Percentiles rank a stretch among this genome's conserved stretches.
phyloP scores from a whole-genome alignment of 2,113 vertebrate genomes.

The Mesitornis unicolor region DNA sequence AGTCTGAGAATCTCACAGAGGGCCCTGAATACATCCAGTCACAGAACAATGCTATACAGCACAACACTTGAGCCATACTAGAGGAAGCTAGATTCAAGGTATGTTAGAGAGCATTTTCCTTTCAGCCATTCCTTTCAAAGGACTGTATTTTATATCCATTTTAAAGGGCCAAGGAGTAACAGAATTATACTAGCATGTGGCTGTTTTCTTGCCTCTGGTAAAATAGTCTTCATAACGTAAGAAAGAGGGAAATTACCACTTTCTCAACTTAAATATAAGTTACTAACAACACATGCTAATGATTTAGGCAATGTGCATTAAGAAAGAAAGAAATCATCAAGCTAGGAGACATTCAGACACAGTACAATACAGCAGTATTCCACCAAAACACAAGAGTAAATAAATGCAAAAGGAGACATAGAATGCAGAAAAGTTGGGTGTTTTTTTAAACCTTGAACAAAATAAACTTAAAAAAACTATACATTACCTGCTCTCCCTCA shows the following conservation, averaged over 20 bases:
- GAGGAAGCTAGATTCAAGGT: not conserved
- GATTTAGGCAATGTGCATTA: not conserved
- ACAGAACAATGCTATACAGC: not conserved
- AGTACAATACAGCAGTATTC: not conserved
- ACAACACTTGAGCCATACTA: not conserved
- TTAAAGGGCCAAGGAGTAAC: not conserved
- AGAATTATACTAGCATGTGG: not conserved
- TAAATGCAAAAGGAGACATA: not conserved
- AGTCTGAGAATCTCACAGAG: not conserved
- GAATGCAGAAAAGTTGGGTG: not conserved
- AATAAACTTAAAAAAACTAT: not conserved
- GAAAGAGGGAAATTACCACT: not conserved
- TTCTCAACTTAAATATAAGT: not conserved
- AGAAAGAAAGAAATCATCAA: not conserved
- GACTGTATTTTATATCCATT: not conserved
- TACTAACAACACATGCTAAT: not conserved
- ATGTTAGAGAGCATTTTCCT: not conserved
- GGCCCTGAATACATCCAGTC: not conserved
- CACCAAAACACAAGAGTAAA: not conserved
- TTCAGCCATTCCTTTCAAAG: not conserved
- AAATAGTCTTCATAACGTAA: not conserved
- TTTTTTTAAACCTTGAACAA: not conserved
- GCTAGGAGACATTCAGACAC: not conserved
- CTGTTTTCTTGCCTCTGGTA: not conserved
- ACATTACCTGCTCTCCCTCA: conserved; percentile 87